These are phyloP conservation scores for Bovichtus diacanthus DNA, from an alignment of 2,797 vertebrate genomes.

Conservation along the genomic window DNA sequence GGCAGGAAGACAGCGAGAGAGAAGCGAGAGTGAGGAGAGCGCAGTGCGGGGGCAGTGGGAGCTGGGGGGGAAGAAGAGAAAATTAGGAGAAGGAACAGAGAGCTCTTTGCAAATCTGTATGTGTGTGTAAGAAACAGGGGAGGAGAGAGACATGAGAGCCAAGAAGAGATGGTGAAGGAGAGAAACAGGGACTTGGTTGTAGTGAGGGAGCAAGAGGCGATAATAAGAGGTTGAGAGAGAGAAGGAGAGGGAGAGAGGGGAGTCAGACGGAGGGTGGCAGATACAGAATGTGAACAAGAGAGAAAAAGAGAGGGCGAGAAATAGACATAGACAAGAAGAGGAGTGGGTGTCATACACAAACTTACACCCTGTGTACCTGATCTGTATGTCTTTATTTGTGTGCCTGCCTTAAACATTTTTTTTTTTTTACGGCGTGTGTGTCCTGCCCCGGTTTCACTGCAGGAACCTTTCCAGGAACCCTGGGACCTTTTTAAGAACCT, in stretches of 20 bases:
- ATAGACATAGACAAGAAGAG: conserved; percentile 10
- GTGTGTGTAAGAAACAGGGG: conserved; percentile 31
- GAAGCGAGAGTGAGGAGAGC: conserved; percentile 27
- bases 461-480: background rate
- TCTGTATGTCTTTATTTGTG: background rate
- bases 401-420: background rate
- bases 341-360: conserved; percentile 16
- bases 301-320: background rate
- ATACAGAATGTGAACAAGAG: conserved; percentile 23
- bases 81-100: conserved; percentile 60
- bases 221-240: conserved; percentile 21
- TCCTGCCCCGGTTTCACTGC: background rate
- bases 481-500: background rate
- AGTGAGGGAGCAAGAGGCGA: conserved; percentile 12
- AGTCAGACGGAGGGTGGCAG: conserved; percentile 24
- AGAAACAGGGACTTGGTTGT: conserved; percentile 41
- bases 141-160: conserved; percentile 1
- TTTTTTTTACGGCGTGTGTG: background rate
- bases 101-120: conserved; percentile 53
- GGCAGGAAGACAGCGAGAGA: conserved; percentile 49
- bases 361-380: background rate
- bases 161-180: conserved; percentile 8
- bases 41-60: conserved; percentile 14
- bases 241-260: background rate
- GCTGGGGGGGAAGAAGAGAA: conserved; percentile 23